phyloP scores from a whole-genome alignment of 2,113 vertebrate species.

The Ellobius talpinus region DNA sequence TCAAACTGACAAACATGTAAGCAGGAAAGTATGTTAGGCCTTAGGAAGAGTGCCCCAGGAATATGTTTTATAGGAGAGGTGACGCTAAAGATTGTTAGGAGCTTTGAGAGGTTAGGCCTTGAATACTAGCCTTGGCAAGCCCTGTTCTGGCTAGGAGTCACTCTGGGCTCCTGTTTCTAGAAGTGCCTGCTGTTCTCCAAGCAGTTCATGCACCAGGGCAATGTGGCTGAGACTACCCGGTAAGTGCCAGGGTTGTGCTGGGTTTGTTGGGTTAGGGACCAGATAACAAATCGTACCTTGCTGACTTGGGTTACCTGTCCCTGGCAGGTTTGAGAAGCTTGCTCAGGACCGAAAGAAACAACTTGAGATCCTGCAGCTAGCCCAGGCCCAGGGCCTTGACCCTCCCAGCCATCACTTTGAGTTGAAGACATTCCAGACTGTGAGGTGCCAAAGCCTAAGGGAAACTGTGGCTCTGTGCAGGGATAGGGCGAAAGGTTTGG shows the following conservation, averaged over 20 bases:
- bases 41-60: not conserved
- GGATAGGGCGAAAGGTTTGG: not conserved
- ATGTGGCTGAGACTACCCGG: constrained; percentile 94
- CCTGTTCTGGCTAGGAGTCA: not conserved
- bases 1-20: not conserved
- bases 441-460: constrained; percentile 87
- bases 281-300: not conserved
- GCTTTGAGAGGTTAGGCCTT: not conserved
- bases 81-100: not conserved
- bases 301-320: not conserved
- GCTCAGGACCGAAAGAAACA: constrained; percentile 94
- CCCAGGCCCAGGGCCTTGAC: constrained; percentile 92
- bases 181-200: constrained; percentile 96
- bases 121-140: not conserved
- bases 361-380: constrained; percentile 93
- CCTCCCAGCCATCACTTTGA: constrained; percentile 97
- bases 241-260: constrained; percentile 82
- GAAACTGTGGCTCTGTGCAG: not conserved
- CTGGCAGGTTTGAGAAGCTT: constrained; percentile 95
- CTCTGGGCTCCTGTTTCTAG: constrained; percentile 85
- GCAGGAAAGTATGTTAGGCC: not conserved
- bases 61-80: not conserved
- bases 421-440: constrained; percentile 93
- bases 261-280: not conserved
- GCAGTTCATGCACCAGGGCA: constrained; percentile 97